Base-by-base conservation (phyloP, 1,140 invertebrate species). In the Drosophila triauraria region DNA sequence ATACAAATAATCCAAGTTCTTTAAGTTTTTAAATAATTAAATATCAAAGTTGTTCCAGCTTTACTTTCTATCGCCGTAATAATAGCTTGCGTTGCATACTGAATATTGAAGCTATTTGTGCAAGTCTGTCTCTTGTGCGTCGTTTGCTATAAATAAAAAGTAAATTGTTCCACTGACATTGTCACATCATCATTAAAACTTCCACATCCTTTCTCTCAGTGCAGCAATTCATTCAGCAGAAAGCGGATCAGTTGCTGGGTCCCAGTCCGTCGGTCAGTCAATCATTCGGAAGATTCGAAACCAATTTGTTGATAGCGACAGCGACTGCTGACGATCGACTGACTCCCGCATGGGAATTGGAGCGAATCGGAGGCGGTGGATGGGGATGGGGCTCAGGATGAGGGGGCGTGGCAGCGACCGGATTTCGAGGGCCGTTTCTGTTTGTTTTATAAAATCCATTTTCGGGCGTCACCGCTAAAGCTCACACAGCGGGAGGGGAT, bases 231-330 rank as follows among this genome's bases (percentile, higher is more conserved):
- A 86, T 86, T 82, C 69, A 64, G 51, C 65, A 68, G 43, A 69
- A 75, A 75, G 8, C 51, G 35, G 23, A 64, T 59, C 58, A 63
- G 67, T 50, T 47, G 47, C 54, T 47, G 23, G 30, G 17, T 47
- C 20, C 32, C 20, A 15, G 35, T 35, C 60, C 43, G 42, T 54
- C 69, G 46, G 63, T 54, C 78, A 88, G 82, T 88, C 85, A 88
- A 88, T 88, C 85, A 90, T 72, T 81, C 75, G 63, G 68, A 67
- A 90, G 85, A 90, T 90, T 70, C 85, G 81, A 90, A 90, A 76
- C 81, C 85, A 90, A 90, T 90, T 90, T 90, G 85, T 77, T 79
- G 85, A 90, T 90, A 90, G 82, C 68, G 67, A 70, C 67, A 70
- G 67, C 61, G 69, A 67, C 65, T 71, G 75, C 78, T 88, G 81